phyloP scores from a whole-genome alignment of 2,888 invertebrate genomes.

The Rhogogaster chlorosoma region DNA sequence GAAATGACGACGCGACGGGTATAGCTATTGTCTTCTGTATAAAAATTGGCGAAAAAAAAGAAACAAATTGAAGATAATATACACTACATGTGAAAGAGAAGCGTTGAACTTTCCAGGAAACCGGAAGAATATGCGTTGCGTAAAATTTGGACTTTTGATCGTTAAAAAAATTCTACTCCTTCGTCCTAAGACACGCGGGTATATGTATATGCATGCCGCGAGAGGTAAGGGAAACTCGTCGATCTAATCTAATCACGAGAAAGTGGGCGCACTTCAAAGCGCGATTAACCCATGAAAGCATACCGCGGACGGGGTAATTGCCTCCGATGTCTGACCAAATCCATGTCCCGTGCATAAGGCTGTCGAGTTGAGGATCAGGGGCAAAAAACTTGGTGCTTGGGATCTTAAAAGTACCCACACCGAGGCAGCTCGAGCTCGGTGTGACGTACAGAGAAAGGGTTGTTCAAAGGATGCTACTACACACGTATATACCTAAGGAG shows the following conservation, averaged over 20 bases:
- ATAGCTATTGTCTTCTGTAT: neutral
- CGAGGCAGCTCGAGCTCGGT: neutral
- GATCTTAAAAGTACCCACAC: neutral
- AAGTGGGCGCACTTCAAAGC: constrained; percentile 48
- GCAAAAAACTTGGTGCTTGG: neutral
- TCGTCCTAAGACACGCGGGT: neutral
- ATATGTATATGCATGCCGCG: no score
- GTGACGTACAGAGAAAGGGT: neutral
- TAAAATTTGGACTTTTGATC: constrained; percentile 10
- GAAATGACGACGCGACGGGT: neutral
- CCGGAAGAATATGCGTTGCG: neutral
- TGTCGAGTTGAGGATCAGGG: neutral
- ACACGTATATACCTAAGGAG: neutral
- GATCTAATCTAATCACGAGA: constrained; percentile 49
- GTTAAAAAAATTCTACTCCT: no score
- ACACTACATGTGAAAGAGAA: neutral
- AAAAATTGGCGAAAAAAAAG: neutral
- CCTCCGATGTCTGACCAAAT: constrained; percentile 29
- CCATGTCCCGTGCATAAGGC: constrained; percentile 7
- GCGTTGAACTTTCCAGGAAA: neutral
- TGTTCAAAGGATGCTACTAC: neutral
- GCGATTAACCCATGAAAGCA: constrained; percentile 52
- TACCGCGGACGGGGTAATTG: constrained; percentile 49
- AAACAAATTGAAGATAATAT: neutral
- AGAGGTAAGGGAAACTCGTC: neutral